phyloP scores from a whole-genome alignment of 2,888 invertebrate genomes.

The Eurytoma adleriae region DNA sequence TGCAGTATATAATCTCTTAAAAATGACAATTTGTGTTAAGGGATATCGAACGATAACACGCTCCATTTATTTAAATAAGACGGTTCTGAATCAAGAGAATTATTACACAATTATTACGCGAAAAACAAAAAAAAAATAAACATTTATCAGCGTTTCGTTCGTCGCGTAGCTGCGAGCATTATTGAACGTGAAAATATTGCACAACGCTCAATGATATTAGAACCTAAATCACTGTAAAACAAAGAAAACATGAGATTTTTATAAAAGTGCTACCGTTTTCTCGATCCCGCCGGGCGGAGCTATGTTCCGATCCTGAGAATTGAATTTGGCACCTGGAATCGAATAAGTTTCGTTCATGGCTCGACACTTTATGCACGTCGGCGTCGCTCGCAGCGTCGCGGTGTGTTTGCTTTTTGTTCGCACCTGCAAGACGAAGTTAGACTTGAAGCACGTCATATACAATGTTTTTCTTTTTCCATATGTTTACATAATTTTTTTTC shows the following conservation, averaged over 20 bases:
- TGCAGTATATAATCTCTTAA: constrained; percentile 53
- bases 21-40: constrained; percentile 34
- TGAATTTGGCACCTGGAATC: constrained; percentile 58
- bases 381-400: constrained; percentile 12
- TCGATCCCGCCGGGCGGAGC: constrained; percentile 56
- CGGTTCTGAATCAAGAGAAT: constrained; percentile 16
- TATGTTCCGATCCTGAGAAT: constrained; percentile 45
- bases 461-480: constrained; percentile 14
- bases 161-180: constrained; percentile 38
- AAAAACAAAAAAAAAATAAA: constrained; percentile 26
- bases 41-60: constrained; percentile 31
- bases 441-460: constrained; percentile 38
- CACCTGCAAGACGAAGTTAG: constrained; percentile 40
- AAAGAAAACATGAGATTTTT: constrained; percentile 53
- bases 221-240: not conserved
- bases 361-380: constrained; percentile 5
- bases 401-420: constrained; percentile 5
- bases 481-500: no score
- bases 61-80: constrained; percentile 27
- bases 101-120: constrained; percentile 6
- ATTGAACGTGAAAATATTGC: constrained; percentile 36
- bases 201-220: not conserved
- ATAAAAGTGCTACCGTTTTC: constrained; percentile 53
- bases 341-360: constrained; percentile 31
- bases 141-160: constrained; percentile 27